A percentile compares a stretch with the other conserved stretches of the same genome.
phyloP scores from a whole-genome alignment of 2,888 invertebrate genomes.

The Chironomus tentans region DNA sequence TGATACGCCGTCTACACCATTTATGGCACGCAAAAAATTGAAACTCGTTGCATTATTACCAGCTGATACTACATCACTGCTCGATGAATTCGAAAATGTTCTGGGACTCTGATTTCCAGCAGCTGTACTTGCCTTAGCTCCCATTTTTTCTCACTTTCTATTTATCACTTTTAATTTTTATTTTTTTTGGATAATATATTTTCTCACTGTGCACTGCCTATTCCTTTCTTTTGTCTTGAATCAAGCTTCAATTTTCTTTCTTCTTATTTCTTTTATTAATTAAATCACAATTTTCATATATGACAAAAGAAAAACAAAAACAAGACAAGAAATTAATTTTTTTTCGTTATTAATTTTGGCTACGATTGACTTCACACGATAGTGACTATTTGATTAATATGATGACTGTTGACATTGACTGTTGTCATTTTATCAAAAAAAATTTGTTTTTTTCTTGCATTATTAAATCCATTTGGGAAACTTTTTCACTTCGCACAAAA shows the following conservation, averaged over 20 bases:
- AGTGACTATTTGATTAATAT: not conserved
- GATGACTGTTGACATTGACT: not conserved
- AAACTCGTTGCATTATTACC: constrained; percentile 48
- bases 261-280: not conserved
- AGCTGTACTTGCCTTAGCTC: constrained; percentile 75
- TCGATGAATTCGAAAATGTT: constrained; percentile 66
- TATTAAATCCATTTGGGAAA: not conserved
- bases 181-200: not conserved
- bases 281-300: not conserved
- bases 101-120: constrained; percentile 60
- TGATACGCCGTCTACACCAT: constrained; percentile 54
- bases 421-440: not conserved
- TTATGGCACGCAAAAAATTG: constrained; percentile 59
- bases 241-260: not conserved
- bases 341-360: not conserved
- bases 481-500: not conserved
- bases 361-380: not conserved
- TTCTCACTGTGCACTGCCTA: not conserved
- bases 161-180: not conserved
- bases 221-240: not conserved
- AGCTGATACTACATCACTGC: constrained; percentile 52
- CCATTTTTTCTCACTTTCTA: constrained; percentile 46
- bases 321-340: not conserved
- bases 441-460: not conserved
- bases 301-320: not conserved